Evolutionary conservation across 2,888 invertebrate genomes (phyloP).

Genomic region (Leptinotarsa juncta): DNA sequence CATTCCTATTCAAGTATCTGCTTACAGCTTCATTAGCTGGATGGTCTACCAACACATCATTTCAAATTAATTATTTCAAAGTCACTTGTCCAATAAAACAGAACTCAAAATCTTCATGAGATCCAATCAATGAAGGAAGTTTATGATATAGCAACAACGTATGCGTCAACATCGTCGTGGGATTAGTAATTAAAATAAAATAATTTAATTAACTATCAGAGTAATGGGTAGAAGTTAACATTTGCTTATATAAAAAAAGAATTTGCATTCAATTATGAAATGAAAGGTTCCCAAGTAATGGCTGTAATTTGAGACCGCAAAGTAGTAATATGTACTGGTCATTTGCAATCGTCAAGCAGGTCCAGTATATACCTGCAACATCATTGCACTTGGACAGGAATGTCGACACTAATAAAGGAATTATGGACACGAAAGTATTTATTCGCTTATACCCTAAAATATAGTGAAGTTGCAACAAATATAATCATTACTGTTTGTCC

Average conservation of each 20-base stretch:
- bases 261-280: slow-evolving; percentile 44
- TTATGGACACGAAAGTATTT: too few species aligned
- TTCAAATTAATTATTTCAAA: slow-evolving; percentile 1
- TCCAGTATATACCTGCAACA: not conserved
- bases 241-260: not conserved
- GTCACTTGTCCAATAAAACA: slow-evolving; percentile 5
- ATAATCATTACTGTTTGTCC: too few species aligned
- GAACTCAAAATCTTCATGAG: slow-evolving; percentile 12
- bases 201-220: not conserved
- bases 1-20: not conserved
- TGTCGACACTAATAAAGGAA: not conserved
- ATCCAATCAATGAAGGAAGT: slow-evolving; percentile 19
- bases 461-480: too few species aligned
- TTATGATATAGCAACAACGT: slow-evolving; percentile 11
- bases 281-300: slow-evolving; percentile 47
- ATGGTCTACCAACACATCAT: slow-evolving; percentile 5
- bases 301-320: slow-evolving; percentile 50
- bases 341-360: slow-evolving; percentile 32
- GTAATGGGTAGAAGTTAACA: slow-evolving; percentile 14
- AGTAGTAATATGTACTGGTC: slow-evolving; percentile 45
- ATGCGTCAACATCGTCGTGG: slow-evolving; percentile 9
- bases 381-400: not conserved
- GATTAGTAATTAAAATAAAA: slow-evolving; percentile 14
- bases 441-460: too few species aligned
- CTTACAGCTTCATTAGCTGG: slow-evolving; percentile 9